These are phyloP conservation scores for Mallotus villosus DNA, from an alignment of 2,797 vertebrate species.

Conservation along the genomic window DNA sequence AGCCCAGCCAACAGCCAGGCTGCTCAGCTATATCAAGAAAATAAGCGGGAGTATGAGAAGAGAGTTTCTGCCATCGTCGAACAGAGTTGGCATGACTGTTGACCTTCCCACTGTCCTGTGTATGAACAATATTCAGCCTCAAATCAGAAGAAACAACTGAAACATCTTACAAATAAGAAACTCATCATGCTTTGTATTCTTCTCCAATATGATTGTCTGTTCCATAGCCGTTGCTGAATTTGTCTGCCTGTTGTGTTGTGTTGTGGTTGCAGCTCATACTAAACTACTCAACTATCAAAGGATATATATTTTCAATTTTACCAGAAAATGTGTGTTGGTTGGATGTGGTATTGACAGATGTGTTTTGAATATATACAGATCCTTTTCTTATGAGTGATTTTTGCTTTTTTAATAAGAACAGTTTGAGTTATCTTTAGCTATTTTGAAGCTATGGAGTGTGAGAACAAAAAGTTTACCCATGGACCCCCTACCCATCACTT, in stretches of 20 bases:
- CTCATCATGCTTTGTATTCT: conserved; percentile 62
- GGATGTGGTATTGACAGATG: conserved; percentile 48
- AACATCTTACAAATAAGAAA: conserved; percentile 56
- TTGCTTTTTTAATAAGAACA: background rate
- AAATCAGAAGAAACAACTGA: conserved; percentile 54
- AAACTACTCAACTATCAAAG: conserved; percentile 77
- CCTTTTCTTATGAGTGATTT: background rate
- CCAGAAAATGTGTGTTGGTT: conserved; percentile 58
- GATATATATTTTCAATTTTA: conserved; percentile 28
- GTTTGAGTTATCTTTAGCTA: background rate
- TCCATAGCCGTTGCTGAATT: conserved; percentile 88
- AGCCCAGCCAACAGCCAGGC: conserved; percentile 99
- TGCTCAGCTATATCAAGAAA: conserved; percentile 98
- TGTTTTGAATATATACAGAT: conserved; percentile 27
- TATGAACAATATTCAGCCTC: conserved; percentile 81
- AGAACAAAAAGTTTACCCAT: background rate
- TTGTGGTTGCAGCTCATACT: conserved; percentile 85
- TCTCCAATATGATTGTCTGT: conserved; percentile 82
- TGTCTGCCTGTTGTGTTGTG: conserved; percentile 91
- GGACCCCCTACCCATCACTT: background rate
- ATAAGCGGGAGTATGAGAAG: conserved; percentile 99
- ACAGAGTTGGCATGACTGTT: conserved; percentile 99
- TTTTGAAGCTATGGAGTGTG: background rate
- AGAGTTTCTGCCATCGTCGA: conserved; percentile 99
- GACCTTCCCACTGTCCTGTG: conserved; percentile 78